Base-by-base conservation (phyloP, 2,797 vertebrate genomes). In the Bradypodion pumilum region DNA sequence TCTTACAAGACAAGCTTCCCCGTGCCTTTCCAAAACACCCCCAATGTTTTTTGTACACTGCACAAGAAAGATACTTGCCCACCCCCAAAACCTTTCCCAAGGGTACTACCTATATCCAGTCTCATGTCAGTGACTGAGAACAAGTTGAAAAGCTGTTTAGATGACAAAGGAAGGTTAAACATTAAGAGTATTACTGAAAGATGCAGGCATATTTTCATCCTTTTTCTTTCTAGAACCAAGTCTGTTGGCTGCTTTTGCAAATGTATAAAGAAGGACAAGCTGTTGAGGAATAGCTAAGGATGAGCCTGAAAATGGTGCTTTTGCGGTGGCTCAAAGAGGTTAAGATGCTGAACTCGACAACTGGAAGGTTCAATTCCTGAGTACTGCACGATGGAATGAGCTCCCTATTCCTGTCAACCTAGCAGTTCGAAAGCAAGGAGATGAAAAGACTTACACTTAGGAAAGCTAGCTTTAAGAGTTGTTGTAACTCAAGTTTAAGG, bases 1-100 rank as follows among this genome's bases (percentile, higher is more conserved):
- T 94, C 91, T 92, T 87, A 87, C 90, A 92, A 93, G 94, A 92
- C 83, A 89, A 90, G 90, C 90, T 89, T 89, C 91, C 87, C 87
- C 85, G 86, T 85, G 90, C 90, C 81, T 90, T 88, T 90, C 88
- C 79, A 78, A 91, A 91, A 91, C 90, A 81, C 88, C 89, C 90
- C 90, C 85, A 87, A 89, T 90, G 89, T 92, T 91, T 56, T n/a
- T 92, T 87, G 88, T 91, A 90, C 87, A 88, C 88, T 91, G 89
- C 89, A 82, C 85, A 79, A 0, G 0, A 62, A 0, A 10, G 88
- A 75, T 73, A 87, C 73, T 85, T 12, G 32, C 6, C 23, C 52
- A 15, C 12, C 74, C 76, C 88, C 80, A 66, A 86, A 76, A 90
- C 83, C 90, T 91, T 37, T 42, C 56, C 0, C 0, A 35, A 78